A percentile compares a stretch with the other conserved stretches of the same genome.
These are phyloP conservation scores for Drosophila cracens DNA, from an alignment of 2,888 invertebrate species.

Conservation along the genomic window DNA sequence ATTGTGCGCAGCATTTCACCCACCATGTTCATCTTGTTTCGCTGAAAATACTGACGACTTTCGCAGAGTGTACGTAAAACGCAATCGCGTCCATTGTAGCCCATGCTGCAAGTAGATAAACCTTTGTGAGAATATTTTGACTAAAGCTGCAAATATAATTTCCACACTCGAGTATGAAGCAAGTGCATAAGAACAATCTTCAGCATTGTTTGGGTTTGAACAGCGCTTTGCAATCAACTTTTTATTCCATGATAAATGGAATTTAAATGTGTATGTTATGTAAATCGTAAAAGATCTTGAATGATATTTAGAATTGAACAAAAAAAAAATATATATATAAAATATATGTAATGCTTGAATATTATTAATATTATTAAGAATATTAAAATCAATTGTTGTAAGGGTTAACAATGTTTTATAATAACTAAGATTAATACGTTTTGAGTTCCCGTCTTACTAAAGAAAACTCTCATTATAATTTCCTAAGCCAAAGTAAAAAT, in stretches of 20 bases:
- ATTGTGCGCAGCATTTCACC: conserved; percentile 90
- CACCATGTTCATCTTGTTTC: conserved; percentile 88
- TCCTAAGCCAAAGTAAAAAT: neutral
- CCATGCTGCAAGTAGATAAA: conserved; percentile 87
- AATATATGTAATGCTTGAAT: neutral
- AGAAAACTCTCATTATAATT: neutral
- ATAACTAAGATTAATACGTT: neutral
- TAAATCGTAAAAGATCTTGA: neutral
- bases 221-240: neutral
- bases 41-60: conserved; percentile 88
- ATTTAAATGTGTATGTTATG: too few relatives aligned
- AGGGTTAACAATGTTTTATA: neutral
- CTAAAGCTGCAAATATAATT: neutral
- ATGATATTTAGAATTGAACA: neutral
- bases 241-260: neutral
- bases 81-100: conserved; percentile 90
- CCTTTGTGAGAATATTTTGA: neutral
- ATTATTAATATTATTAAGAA: neutral
- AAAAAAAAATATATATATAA: neutral
- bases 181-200: neutral
- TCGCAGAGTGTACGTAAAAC: conserved; percentile 91
- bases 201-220: neutral
- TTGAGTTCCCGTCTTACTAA: neutral
- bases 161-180: neutral
- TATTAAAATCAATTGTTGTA: neutral